These are phyloP conservation scores for Papio anubis DNA, from an alignment of 2,113 vertebrate genomes.

Conservation along the genomic window DNA sequence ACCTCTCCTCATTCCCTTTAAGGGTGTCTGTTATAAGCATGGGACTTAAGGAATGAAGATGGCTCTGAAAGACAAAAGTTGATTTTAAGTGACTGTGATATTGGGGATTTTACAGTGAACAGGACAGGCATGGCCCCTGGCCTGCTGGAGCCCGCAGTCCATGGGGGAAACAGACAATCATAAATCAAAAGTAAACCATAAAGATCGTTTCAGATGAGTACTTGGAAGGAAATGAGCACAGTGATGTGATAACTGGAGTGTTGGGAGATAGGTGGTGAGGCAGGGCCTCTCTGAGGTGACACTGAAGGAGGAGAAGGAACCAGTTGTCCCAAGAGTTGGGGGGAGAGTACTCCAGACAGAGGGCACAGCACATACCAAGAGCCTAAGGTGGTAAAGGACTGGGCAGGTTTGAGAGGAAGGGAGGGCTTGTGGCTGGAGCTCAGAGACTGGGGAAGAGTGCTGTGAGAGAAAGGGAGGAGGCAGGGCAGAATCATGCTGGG, in stretches of 20 bases:
- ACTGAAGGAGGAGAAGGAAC: neutral
- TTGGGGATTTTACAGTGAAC: neutral
- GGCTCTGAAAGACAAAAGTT: neutral
- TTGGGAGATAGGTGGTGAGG: neutral
- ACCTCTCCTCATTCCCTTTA: neutral
- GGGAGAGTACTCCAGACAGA: neutral
- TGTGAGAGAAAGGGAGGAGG: neutral
- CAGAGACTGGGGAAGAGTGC: neutral
- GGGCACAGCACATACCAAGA: neutral
- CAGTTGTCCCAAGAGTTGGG: neutral
- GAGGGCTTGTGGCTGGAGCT: neutral
- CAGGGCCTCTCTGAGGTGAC: neutral
- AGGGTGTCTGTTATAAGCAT: neutral
- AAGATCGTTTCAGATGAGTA: neutral
- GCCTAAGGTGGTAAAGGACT: neutral
- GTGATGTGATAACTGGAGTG: neutral
- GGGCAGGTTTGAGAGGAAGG: neutral
- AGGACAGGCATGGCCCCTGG: neutral
- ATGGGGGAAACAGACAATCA: neutral
- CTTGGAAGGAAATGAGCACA: neutral
- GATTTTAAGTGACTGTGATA: neutral
- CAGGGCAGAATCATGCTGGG: neutral
- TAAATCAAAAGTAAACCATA: neutral
- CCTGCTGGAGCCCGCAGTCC: neutral
- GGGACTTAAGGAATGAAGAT: neutral